These are phyloP conservation scores for Amphimallon solstitiale DNA, from an alignment of 2,888 invertebrate genomes.

Conservation along the genomic window DNA sequence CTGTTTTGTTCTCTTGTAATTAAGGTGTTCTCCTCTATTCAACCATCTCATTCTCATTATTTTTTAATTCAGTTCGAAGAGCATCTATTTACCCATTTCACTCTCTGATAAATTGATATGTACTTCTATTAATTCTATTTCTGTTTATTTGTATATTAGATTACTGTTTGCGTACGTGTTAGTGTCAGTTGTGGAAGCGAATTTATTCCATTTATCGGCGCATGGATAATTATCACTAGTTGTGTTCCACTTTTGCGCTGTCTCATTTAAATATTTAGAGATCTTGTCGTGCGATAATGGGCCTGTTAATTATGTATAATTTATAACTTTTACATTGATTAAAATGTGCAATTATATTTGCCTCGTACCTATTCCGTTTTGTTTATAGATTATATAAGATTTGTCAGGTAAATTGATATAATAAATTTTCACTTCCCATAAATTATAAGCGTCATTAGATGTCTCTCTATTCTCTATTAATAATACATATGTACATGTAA, in stretches of 20 bases:
- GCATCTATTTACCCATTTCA: conserved; percentile 17
- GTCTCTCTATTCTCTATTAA: too few species aligned
- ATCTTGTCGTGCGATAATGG: conserved; percentile 9
- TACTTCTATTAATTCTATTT: too few species aligned
- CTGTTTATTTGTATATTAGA: too few species aligned
- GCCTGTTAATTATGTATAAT: conserved; percentile 24
- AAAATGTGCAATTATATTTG: conserved; percentile 17
- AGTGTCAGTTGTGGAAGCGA: not conserved
- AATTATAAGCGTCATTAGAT: too few species aligned
- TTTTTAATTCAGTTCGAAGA: conserved; percentile 3
- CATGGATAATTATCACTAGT: conserved; percentile 17
- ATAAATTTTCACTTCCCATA: not conserved
- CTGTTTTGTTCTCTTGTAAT: conserved; percentile 2
- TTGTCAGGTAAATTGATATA: not conserved
- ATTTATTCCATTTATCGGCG: conserved; percentile 5
- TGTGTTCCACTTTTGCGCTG: conserved; percentile 21
- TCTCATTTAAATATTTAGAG: conserved; percentile 29
- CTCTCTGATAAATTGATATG: conserved; percentile 15
- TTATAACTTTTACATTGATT: conserved; percentile 30
- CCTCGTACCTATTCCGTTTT: not conserved
- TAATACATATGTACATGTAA: too few species aligned
- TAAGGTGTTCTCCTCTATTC: conserved; percentile 20
- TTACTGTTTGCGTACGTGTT: conserved; percentile 9
- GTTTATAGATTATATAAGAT: conserved; percentile 14
- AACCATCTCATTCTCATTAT: not conserved